Base-by-base conservation (phyloP, 2,888 invertebrate genomes). In the Microctonus brassicae region DNA sequence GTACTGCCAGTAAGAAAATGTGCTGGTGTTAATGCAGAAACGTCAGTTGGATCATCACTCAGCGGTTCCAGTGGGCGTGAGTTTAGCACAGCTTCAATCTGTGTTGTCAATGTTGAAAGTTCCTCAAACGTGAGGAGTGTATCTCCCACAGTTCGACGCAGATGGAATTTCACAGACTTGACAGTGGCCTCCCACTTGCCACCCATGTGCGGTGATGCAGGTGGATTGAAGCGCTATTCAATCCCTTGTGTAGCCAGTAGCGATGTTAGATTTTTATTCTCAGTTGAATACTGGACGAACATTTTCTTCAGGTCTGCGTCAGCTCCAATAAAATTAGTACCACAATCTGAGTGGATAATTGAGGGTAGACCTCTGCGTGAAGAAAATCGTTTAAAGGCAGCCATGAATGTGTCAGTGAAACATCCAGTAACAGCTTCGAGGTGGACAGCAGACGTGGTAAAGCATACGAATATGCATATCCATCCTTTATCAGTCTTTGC, bases 151-250 rank as follows among this genome's bases (percentile, higher is more conserved):
- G 79, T 63, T 20, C 78, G 64, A 4, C 71, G 53, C 0, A 82
- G 60, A 52, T 81, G 80, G 82, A n/a, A n/a, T n/a, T n/a, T n/a
- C n/a, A n/a, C n/a, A n/a, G n/a, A n/a, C n/a, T n/a, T n/a, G n/a
- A n/a, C 78, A 0, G 76, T 79, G 0, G 80, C 76, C 64, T 84
- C 83, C 81, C 81, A 81, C 4, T 82, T 68, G 0, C 83, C 82
- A 4, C 80, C 83, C 57, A 79, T 76, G 66, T 83, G 79, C 0
- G 81, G 81, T 3, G 80, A 75, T 3, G 57, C 58, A 0, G 82
- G 77, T 1, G 83, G 80, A 57, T 78, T 80, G 60, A 81, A 83
- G 6, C 73, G 55, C 80, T 80, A 81, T 3, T 71, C 2, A 11
- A 77, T 79, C 10, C 76, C 77, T 24, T 76, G 60, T 17, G 58